Evolutionary conservation across 2,113 vertebrate genomes (phyloP).

Genomic region (Vulpes vulpes): DNA sequence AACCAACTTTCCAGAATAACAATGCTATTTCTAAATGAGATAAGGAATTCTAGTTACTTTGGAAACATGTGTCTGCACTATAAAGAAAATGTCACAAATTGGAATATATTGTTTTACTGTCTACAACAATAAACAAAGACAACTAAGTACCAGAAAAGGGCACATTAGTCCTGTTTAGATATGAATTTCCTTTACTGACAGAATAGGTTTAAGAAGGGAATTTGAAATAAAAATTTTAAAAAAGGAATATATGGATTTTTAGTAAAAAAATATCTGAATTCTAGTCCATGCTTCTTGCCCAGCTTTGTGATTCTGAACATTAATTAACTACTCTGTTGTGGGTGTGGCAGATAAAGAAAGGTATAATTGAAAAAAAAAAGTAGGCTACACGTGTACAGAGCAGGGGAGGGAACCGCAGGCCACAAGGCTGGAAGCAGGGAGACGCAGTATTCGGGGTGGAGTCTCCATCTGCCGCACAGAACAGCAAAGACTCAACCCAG

Average conservation of each 20-base stretch:
- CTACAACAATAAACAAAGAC: neutral
- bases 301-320: neutral
- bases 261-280: neutral
- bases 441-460: rapidly evolving
- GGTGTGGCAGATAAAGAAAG: neutral
- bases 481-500: neutral
- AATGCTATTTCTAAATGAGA: neutral
- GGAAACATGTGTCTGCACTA: neutral
- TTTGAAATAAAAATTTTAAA: neutral
- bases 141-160: neutral
- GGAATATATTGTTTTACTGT: neutral
- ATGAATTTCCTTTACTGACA: neutral
- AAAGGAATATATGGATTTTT: neutral
- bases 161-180: neutral
- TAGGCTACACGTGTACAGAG: rapidly evolving
- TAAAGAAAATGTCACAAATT: neutral
- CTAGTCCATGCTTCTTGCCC: neutral
- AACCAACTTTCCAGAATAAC: neutral
- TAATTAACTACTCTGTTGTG: neutral
- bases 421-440: too few relatives aligned
- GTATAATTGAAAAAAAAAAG: neutral
- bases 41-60: neutral
- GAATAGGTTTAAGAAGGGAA: neutral
- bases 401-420: neutral
- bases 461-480: neutral